Conservation (phyloP, 1,140 invertebrate genomes). For the Drosophila yakuba region DNA sequence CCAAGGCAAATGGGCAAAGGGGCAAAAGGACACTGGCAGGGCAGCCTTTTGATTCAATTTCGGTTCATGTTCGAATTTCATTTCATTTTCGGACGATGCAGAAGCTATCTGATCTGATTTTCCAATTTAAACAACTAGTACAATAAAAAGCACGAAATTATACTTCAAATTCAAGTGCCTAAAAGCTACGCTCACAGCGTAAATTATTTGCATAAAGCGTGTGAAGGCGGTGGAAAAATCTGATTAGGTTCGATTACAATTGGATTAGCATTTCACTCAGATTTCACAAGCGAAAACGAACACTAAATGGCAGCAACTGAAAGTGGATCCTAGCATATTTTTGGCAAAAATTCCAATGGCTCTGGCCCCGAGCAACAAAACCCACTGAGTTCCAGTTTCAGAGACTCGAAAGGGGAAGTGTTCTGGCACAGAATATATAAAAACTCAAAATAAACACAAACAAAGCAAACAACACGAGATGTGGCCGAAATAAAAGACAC, state of each 20-base stretch:
- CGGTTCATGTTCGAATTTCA: slow-evolving; percentile 4
- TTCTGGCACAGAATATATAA: slow-evolving; percentile 33
- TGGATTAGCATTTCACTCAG: not conserved
- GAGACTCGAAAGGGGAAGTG: too few species aligned
- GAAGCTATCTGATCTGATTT: not conserved
- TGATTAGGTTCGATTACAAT: slow-evolving; percentile 5
- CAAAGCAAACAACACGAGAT: not conserved
- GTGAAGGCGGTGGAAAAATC: not conserved
- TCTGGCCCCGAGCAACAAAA: not conserved
- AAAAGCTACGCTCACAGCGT: not conserved
- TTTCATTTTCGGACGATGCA: slow-evolving; percentile 33
- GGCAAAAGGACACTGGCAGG: not conserved
- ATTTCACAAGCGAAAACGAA: slow-evolving; percentile 1
- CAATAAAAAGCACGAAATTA: too few species aligned
- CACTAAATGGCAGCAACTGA: not conserved
- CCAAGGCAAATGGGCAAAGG: not conserved
- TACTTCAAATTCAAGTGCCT: too few species aligned
- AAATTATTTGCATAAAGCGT: slow-evolving; percentile 8
- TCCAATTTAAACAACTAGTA: not conserved
- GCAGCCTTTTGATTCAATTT: slow-evolving; percentile 13
- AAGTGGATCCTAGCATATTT: slow-evolving; percentile 1
- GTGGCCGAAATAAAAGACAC: slow-evolving; percentile 27
- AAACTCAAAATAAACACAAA: slow-evolving; percentile 41
- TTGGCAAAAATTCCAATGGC: not conserved
- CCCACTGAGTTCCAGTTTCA: slow-evolving; percentile 1